phyloP scores from a whole-genome alignment of 2,888 invertebrate genomes.

The Ophion slaviceki region DNA sequence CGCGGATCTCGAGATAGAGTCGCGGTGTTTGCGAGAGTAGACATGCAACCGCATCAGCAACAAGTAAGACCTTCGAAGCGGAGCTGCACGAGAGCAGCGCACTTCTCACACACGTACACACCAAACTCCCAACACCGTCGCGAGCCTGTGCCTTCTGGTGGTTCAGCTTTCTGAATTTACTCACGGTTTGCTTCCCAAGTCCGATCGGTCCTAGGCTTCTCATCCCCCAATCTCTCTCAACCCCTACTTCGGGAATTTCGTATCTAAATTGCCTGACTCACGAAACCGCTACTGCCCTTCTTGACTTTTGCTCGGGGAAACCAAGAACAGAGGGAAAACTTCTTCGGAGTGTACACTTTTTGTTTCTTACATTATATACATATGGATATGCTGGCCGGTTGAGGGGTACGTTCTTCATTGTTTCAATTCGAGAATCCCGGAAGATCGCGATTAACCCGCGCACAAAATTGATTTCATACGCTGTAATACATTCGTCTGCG shows the following conservation, averaged over 20 bases:
- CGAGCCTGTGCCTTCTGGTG: conserved; percentile 39
- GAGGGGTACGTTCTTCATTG: conserved; percentile 4
- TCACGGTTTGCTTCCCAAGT: conserved; percentile 56
- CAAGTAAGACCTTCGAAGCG: conserved; percentile 79
- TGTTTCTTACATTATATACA: not conserved
- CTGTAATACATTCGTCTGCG: not conserved
- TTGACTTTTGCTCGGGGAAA: conserved; percentile 41
- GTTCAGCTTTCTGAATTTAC: conserved; percentile 66
- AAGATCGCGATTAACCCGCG: conserved; percentile 18
- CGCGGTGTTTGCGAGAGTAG: conserved; percentile 70
- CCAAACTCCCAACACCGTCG: conserved; percentile 24
- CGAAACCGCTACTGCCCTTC: conserved; percentile 73
- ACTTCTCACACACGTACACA: conserved; percentile 30
- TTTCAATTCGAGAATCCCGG: conserved; percentile 35
- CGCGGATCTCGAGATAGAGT: conserved; percentile 63
- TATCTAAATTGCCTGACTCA: conserved; percentile 71
- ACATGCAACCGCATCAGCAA: conserved; percentile 82
- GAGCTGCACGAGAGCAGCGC: conserved; percentile 71
- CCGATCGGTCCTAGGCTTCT: conserved; percentile 43
- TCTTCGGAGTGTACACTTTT: conserved; percentile 28
- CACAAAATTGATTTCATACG: conserved; percentile 26
- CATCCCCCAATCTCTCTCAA: not conserved
- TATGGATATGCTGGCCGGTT: too few species aligned
- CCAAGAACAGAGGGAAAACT: conserved; percentile 23
- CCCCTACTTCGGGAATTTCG: conserved; percentile 61